Percentiles rank a stretch among this genome's conserved stretches.
phyloP scores from a whole-genome alignment of 2,888 invertebrate genomes.

The Leucophora obtusa region DNA sequence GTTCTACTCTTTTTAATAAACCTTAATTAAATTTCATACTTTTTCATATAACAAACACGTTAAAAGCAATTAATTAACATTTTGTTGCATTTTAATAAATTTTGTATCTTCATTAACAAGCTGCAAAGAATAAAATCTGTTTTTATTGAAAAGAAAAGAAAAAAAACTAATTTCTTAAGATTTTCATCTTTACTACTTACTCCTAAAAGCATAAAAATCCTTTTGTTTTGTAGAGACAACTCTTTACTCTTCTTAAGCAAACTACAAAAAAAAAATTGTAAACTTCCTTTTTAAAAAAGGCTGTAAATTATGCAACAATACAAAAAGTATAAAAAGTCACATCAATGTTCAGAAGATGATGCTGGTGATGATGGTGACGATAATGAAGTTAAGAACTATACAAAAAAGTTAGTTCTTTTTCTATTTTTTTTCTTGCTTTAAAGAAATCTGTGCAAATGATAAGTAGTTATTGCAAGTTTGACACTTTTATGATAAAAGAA shows the following conservation, averaged over 20 bases:
- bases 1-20: background rate
- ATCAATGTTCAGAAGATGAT: background rate
- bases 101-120: background rate
- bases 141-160: background rate
- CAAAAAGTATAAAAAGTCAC: background rate
- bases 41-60: background rate
- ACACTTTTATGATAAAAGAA: constrained; percentile 15
- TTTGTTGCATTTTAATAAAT: background rate
- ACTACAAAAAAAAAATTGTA: background rate
- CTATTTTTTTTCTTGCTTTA: background rate
- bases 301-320: constrained; percentile 1
- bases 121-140: background rate
- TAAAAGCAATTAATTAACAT: constrained; percentile 5
- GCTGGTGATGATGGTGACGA: background rate
- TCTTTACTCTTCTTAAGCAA: background rate
- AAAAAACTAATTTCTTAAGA: background rate
- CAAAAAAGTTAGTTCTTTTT: background rate
- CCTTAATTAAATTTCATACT: background rate
- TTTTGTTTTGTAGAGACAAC: background rate
- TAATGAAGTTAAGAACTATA: constrained; percentile 1
- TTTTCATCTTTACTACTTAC: background rate
- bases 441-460: constrained; percentile 14
- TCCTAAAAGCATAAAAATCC: background rate
- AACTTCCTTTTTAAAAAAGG: background rate
- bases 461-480: constrained; percentile 9